A percentile compares a stretch with the other conserved stretches of the same genome.
Conservation (phyloP, 2,113 vertebrate species). For the Panthera leo region DNA sequence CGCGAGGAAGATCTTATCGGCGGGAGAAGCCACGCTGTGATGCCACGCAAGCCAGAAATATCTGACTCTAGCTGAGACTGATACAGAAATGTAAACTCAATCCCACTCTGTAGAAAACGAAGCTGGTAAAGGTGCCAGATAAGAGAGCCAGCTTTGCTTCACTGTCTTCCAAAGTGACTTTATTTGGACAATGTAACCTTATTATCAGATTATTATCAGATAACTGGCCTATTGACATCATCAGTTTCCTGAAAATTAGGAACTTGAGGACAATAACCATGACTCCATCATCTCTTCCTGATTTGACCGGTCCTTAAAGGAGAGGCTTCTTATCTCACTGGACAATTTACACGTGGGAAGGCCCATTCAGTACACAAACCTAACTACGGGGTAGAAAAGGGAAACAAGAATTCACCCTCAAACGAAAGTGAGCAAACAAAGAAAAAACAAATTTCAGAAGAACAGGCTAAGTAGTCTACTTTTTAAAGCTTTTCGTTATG, state of each 20-base stretch:
- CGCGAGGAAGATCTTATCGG: fast-evolving
- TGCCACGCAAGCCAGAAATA: neutral
- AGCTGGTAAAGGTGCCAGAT: neutral
- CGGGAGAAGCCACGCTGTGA: fast-evolving
- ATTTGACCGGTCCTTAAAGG: neutral
- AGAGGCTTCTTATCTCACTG: neutral
- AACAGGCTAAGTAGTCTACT: neutral
- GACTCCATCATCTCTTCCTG: neutral
- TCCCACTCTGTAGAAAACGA: fast-evolving
- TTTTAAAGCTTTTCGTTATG: neutral
- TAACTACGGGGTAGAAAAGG: neutral
- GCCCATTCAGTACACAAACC: neutral
- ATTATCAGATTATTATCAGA: neutral
- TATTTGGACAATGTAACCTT: neutral
- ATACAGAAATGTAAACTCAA: neutral
- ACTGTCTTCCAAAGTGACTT: neutral
- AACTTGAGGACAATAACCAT: neutral
- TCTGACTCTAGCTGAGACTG: fast-evolving
- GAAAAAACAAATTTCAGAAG: neutral
- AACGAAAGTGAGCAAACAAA: neutral
- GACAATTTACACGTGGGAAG: neutral
- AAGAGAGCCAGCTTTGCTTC: fast-evolving
- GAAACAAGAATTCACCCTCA: neutral
- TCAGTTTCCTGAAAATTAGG: neutral
- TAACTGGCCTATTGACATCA: fast-evolving